Conservation (phyloP, 2,113 vertebrate species). For the Ammodytes dubius region DNA sequence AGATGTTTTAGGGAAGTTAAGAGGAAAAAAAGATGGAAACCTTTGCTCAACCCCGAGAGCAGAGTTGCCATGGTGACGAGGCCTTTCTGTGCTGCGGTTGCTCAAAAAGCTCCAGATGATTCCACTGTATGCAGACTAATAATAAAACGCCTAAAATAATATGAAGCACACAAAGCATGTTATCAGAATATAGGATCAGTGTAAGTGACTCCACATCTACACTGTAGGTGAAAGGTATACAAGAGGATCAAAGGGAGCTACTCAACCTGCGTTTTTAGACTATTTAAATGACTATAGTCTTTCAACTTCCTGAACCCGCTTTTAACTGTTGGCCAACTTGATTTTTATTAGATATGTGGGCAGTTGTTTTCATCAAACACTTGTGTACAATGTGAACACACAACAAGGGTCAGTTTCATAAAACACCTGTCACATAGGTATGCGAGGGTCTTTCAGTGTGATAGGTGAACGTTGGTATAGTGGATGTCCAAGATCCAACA, state of each 20-base stretch:
- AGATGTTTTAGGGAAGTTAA: conserved; percentile 20
- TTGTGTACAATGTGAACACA: background rate
- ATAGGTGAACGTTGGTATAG: background rate
- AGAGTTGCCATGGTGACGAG: conserved; percentile 51
- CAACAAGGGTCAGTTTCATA: background rate
- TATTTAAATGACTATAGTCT: no score
- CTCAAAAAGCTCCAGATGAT: background rate
- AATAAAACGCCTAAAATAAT: background rate
- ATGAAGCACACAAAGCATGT: background rate
- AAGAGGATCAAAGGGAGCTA: no score
- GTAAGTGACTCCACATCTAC: no score
- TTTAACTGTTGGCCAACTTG: no score
- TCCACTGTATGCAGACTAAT: conserved; percentile 4
- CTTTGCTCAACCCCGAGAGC: conserved; percentile 8
- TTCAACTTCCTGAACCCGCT: no score
- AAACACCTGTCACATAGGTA: background rate
- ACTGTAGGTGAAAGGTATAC: no score
- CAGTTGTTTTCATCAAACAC: background rate
- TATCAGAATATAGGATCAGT: no score
- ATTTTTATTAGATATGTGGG: no score
- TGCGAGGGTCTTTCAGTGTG: background rate
- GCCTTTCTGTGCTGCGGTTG: conserved; percentile 8
- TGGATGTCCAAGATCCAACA: background rate
- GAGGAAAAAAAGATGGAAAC: conserved; percentile 6
- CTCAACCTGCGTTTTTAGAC: no score